Percentiles rank a stretch among this genome's conserved stretches.
phyloP scores from a whole-genome alignment of 2,888 invertebrate species.

The Coleophora deauratella region DNA sequence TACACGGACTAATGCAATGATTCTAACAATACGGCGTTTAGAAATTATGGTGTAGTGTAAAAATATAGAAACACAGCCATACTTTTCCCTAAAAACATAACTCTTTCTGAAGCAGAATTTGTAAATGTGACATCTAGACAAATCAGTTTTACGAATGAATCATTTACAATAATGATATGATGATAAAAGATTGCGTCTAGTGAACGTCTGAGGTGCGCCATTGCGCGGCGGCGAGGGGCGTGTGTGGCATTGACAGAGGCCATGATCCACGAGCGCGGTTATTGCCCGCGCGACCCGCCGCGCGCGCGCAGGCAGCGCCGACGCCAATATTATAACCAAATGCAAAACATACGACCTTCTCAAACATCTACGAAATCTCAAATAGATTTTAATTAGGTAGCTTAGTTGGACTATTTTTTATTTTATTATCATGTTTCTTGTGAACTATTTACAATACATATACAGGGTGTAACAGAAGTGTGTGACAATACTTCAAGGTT shows the following conservation, averaged over 20 bases:
- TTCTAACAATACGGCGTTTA: too few species aligned
- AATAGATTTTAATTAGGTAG: neutral
- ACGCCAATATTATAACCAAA: constrained; percentile 12
- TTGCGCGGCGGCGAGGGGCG: constrained; percentile 6
- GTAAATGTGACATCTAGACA: too few species aligned
- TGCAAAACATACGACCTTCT: constrained; percentile 31
- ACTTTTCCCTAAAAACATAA: too few species aligned
- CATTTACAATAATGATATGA: constrained; percentile 22
- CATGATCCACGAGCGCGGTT: constrained; percentile 58
- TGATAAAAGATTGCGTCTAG: constrained; percentile 37
- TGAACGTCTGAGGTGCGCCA: constrained; percentile 18
- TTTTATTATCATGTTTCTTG: too few species aligned
- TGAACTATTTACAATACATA: too few species aligned
- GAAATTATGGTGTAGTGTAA: too few species aligned
- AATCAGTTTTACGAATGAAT: constrained; percentile 30
- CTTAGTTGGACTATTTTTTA: too few species aligned
- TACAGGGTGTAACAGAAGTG: too few species aligned
- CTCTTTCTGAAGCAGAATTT: too few species aligned
- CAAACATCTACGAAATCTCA: constrained; percentile 17
- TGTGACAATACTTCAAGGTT: too few species aligned
- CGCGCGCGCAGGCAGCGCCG: constrained; percentile 16
- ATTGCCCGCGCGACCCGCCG: constrained; percentile 49
- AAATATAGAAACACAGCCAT: too few species aligned
- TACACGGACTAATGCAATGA: too few species aligned
- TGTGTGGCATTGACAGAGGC: constrained; percentile 64